Evolutionary conservation across 2,888 invertebrate genomes (phyloP), one percentile per base, ranked within the genome.

Genomic region (Andrena marginata): DNA sequence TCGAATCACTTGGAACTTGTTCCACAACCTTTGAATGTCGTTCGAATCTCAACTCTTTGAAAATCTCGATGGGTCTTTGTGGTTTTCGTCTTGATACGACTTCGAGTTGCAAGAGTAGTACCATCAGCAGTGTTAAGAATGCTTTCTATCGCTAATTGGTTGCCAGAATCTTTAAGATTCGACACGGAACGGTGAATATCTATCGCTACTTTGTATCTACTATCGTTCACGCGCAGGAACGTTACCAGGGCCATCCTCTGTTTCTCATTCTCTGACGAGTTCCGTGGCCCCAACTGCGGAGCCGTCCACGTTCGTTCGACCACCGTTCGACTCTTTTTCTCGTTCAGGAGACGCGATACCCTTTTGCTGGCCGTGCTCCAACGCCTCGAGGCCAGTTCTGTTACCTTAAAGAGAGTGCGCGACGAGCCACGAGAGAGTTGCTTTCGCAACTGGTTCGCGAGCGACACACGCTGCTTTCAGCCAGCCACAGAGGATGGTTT

Each of bases 311-410:
- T 65, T 42, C 73, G 35, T 68, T 70, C 83, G 69, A 71, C 48
- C 60, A 23, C 54, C 68, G 74, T 54, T 60, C 70, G 59, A 26
- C 59, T 8, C 65, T 64, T 77, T 63, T 74, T 71, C 60, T 73
- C 59, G 35, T 23, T 49, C 35, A n/a, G 54, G 60, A 63, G 63
- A 68, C 71, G 60, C 69, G 69, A 70, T 35, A 54, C 77, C 79
- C 77, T 78, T 51, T 59, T 56, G 49, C 71, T 77, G 85, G 78
- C 74, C 63, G 33, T 67, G 71, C 71, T 84, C 77, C 85, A 77
- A 81, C 65, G 81, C 77, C 78, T 73, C 73, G 69, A 33, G 76
- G 82, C 64, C 63, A 26, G 23, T n/a, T 35, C n/a, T 33, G 26
- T 63, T 49, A 69, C 76, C 67, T 80, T 76, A 80, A 83, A 74